Evolutionary conservation across 2,888 invertebrate genomes (phyloP), one percentile per base, ranked within the genome.

Genomic region (Mechanitis messenoides): DNA sequence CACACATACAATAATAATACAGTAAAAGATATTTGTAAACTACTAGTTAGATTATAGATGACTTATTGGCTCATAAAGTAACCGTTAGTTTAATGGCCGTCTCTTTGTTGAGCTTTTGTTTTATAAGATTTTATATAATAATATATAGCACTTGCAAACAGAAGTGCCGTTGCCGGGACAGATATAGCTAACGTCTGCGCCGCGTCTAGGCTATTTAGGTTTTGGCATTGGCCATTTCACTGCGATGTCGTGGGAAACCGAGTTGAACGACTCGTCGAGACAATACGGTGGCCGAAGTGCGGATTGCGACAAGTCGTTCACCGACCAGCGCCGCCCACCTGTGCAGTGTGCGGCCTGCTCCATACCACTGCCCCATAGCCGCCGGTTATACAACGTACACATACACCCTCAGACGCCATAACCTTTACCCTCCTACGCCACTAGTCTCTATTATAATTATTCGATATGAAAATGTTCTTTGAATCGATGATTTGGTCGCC

Each of bases 251-350:
- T 91, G 91, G 90, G 90, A 91, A 91, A 83, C 84, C 69, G 87
- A 87, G 90, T 89, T 89, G 90, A 90, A 89, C 87, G 89, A 90
- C 90, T 88, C 50, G 85, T 81, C 76, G 81, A 84, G 85, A 88
- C 88, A 87, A 88, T 87, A 85, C 65, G 62, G 63, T 57, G 62
- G 66, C 60, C 59, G 50, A 58, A 63, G 57, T 50, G 59, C 57
- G 63, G 60, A 61, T 64, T 60, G 64, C 62, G 63, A 64, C 64
- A 65, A 67, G 62, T 65, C 65, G 67, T 62, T 68, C 67, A 67
- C 63, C 62, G 62, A 56, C 58, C 53, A 53, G 54, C 60, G 58
- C 66, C 66, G 59, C 65, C 63, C 67, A 67, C 65, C 65, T 63
- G 62, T 47, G n/a, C 47, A 53, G 35, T 35, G 35, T 20, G 58